Base-by-base conservation (phyloP, 2,888 invertebrate genomes). In the Pristionchus maxplancki region DNA sequence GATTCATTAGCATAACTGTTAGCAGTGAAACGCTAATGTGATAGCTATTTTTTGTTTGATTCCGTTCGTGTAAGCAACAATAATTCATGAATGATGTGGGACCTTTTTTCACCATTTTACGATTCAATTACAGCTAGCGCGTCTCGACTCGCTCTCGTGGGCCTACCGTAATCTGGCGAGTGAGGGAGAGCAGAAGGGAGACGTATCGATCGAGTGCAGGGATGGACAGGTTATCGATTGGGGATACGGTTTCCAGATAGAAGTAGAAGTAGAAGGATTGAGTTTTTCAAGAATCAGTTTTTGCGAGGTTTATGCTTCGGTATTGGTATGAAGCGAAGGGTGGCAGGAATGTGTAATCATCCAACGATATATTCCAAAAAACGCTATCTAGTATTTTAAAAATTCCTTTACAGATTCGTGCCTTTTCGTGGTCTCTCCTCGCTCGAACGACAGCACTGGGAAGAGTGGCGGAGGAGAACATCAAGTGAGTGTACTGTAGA, bases 141-240 rank as follows among this genome's bases (percentile, higher is more conserved):
- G 64, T 85, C 64, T 85, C 15, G 85, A 85, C 31, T 28, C 85
- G 28, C 85, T 85, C 44, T 85, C 85, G 64, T 85, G 62, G 62
- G 50, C 85, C n/a, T 85, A 48, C 48, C 62, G 85, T 64, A 44
- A 40, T 11, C 64, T 85, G 1, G 62, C 64, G 13, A n/a, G 0
- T 4, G 64, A 64, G 28, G 85, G 85, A 4, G 85, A 85, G 44
- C 24, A 44, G 62, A 64, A 28, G 24, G 87, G 87, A 28, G 87
- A 87, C 15, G 50, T 74, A 24, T 17, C 44, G 50, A 71, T 87
- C 34, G 87, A 67, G 24, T 87, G 87, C 44, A 53, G 37, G 11
- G 74, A 87, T 71, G 87, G 87, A 24, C 34, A 87, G 87, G 87
- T 87, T 67, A 48, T 24, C 50, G 53, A 84, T 34, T 84, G 9